A percentile compares a stretch with the other conserved stretches of the same genome.
These are phyloP conservation scores for Alloplasta piceator DNA, from an alignment of 2,888 invertebrate genomes.

Conservation along the genomic window DNA sequence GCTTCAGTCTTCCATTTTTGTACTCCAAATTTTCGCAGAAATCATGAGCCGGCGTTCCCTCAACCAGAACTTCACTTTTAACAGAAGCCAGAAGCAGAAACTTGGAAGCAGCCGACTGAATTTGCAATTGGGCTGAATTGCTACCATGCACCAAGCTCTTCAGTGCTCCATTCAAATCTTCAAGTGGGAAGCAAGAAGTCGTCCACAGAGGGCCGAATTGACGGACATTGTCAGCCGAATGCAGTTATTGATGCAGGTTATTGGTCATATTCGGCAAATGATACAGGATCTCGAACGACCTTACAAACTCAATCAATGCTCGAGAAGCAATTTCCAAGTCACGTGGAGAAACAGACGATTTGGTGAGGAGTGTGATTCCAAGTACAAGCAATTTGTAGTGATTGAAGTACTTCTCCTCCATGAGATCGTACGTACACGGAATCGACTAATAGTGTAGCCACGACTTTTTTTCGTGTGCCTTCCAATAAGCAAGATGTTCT, in stretches of 20 bases:
- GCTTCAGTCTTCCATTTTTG: too few species aligned
- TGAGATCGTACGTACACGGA: constrained; percentile 44
- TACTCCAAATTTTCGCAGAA: too few species aligned
- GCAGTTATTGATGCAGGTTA: constrained; percentile 57
- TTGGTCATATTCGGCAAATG: constrained; percentile 29
- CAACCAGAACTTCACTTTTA: too few species aligned
- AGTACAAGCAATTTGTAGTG: constrained; percentile 59
- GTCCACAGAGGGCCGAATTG: constrained; percentile 58
- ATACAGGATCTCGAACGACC: constrained; percentile 52
- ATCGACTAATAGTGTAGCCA: constrained; percentile 60
- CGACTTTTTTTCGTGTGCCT: constrained; percentile 24
- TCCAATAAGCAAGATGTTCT: constrained; percentile 49
- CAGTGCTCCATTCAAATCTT: constrained; percentile 57
- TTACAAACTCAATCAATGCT: constrained; percentile 52
- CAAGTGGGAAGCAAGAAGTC: constrained; percentile 57
- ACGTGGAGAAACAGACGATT: constrained; percentile 39
- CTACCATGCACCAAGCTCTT: constrained; percentile 54
- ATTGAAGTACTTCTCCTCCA: constrained; percentile 55
- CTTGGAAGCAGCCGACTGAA: constrained; percentile 12
- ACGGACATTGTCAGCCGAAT: constrained; percentile 41
- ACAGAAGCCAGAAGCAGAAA: too few species aligned
- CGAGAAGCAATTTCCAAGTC: constrained; percentile 50
- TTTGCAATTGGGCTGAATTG: constrained; percentile 49
- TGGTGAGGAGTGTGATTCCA: constrained; percentile 49
- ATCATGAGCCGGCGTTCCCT: too few species aligned